Evolutionary conservation across 2,888 invertebrate genomes (phyloP).

Genomic region (Vesta saturnalis): DNA sequence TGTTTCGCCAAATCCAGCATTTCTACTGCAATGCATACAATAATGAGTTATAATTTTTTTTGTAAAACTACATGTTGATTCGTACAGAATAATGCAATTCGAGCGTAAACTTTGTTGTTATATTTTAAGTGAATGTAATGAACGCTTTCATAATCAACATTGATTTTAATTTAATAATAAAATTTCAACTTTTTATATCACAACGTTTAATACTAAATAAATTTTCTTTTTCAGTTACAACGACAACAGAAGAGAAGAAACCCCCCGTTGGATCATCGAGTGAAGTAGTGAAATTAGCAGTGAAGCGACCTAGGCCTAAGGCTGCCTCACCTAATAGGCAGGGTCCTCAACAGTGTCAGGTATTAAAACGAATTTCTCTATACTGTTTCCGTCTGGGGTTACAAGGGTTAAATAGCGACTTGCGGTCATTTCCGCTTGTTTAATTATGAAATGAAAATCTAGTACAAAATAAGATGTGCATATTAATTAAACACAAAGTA

Average conservation of each 20-base stretch:
- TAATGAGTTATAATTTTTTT: neutral
- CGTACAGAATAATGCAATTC: neutral
- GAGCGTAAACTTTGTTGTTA: neutral
- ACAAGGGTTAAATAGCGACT: slow-evolving; percentile 8
- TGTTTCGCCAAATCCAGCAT: slow-evolving; percentile 14
- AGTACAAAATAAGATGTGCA: neutral
- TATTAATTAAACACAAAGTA: slow-evolving; percentile 1
- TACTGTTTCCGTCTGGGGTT: neutral
- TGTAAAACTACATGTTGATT: neutral
- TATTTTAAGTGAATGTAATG: no score
- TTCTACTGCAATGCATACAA: neutral
- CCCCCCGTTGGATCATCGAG: slow-evolving; percentile 54
- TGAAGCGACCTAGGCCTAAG: slow-evolving; percentile 81
- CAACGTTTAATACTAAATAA: neutral
- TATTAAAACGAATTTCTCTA: slow-evolving; percentile 55
- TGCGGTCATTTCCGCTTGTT: slow-evolving; percentile 5
- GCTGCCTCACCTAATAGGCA: slow-evolving; percentile 90
- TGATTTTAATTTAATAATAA: no score
- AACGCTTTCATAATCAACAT: no score
- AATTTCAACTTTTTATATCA: neutral
- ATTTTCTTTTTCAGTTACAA: slow-evolving; percentile 57
- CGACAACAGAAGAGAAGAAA: slow-evolving; percentile 64
- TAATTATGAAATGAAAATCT: neutral
- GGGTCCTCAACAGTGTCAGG: slow-evolving; percentile 93
- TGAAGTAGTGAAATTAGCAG: slow-evolving; percentile 67